Base-by-base conservation (phyloP, 2,888 invertebrate species). In the Branchellion lobata region DNA sequence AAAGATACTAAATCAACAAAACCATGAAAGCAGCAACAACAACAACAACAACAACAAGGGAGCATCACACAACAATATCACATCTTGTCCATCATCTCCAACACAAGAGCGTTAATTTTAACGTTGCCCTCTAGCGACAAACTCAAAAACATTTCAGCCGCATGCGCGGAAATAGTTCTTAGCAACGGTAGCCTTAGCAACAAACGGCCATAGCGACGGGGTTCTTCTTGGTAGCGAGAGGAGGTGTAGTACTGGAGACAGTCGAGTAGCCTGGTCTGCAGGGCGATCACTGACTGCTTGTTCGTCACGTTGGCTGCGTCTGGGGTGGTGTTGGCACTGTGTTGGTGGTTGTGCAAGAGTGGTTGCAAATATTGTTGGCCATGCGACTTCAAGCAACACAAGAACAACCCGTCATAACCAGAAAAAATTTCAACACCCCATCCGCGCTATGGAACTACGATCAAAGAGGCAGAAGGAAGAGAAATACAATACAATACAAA, bases 291-390 rank as follows among this genome's bases (percentile, higher is more conserved):
- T 33, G 84, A 82, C 0, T 80, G 71, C 80, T 86, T 86, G 68
- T 87, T 85, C 74, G 84, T 82, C 1, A 87, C 81, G 3, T 87
- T 86, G 53, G 84, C 82, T 3, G 87, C 87, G 84, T 87, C 87
- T 87, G 84, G 14, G 29, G 40, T 40, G n/a, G n/a, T n/a, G n/a
- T n/a, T n/a, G 53, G 53, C 14, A 21, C 14, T 51, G 53, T 14
- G 53, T 51, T 14, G 53, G 53, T 14, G 53, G 53, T 51, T 21
- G 14, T 51, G 14, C 21, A 51, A 14, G 14, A 14, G 14, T 21
- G 14, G 21, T 51, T 21, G 14, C 53, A 18, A 51, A 51, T 18
- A 14, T 51, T 51, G 14, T 21, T 51, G 53, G 14, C 53, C 53
- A 18, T 53, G 53, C 14, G 53, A 53, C 14, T 53, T 53, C 21